Conservation (phyloP, 2,888 invertebrate species). For the Petrophora chlorosata region DNA sequence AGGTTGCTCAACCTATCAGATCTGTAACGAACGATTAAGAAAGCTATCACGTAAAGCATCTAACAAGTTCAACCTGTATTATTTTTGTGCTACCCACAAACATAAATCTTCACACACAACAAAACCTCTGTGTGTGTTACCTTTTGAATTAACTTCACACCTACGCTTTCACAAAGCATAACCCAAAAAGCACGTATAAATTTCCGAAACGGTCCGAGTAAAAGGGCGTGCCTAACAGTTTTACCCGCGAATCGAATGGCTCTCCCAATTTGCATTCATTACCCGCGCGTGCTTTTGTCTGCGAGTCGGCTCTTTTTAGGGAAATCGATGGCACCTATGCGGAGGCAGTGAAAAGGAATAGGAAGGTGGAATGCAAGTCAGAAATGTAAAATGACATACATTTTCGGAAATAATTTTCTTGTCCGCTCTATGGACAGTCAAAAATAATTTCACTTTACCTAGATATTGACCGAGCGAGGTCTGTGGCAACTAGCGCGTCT, state of each 20-base stretch:
- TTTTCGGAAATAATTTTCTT: too few species aligned
- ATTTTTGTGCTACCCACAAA: neutral
- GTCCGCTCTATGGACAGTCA: too few species aligned
- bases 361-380: too few species aligned
- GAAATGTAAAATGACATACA: too few species aligned
- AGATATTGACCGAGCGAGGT: too few species aligned
- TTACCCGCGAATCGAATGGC: constrained; percentile 52
- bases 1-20: too few species aligned
- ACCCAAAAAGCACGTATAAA: constrained; percentile 22
- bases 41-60: too few species aligned
- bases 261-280: constrained; percentile 71
- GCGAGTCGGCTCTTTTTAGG: constrained; percentile 49
- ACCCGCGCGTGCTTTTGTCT: constrained; percentile 57
- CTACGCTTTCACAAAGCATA: constrained; percentile 13
- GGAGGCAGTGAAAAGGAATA: too few species aligned
- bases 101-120: neutral
- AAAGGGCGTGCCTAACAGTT: constrained; percentile 45
- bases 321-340: constrained; percentile 42
- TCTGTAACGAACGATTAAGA: too few species aligned
- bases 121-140: neutral
- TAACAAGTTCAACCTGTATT: too few species aligned
- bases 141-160: neutral
- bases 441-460: too few species aligned
- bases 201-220: constrained; percentile 17
- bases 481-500: too few species aligned